phyloP scores from a whole-genome alignment of 2,888 invertebrate genomes.

The Cremastobaeus sp. region DNA sequence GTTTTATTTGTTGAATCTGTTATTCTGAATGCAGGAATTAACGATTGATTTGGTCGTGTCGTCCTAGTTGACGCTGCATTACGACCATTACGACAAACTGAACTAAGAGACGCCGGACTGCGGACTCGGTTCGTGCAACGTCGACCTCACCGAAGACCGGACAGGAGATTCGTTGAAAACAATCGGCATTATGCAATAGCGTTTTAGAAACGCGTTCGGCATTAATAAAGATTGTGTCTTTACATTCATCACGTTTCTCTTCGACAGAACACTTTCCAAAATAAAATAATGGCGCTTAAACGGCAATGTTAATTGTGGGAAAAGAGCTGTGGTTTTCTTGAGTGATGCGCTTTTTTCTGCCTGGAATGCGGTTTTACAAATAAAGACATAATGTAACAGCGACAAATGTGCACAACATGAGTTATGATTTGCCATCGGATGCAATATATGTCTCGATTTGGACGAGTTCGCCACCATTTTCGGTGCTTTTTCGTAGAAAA shows the following conservation, averaged over 20 bases:
- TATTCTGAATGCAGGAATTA: too few species aligned
- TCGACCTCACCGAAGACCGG: slow-evolving; percentile 58
- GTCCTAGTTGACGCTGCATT: slow-evolving; percentile 66
- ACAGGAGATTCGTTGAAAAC: slow-evolving; percentile 71
- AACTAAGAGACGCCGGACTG: slow-evolving; percentile 72
- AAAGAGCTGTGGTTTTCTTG: slow-evolving; percentile 19
- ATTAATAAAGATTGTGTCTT: slow-evolving; percentile 57
- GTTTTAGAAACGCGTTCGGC: slow-evolving; percentile 65
- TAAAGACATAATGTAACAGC: slow-evolving; percentile 60
- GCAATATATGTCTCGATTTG: slow-evolving; percentile 43
- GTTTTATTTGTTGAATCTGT: too few species aligned
- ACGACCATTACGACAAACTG: too few species aligned
- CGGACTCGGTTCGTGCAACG: slow-evolving; percentile 58
- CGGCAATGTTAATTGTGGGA: slow-evolving; percentile 54
- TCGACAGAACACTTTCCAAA: slow-evolving; percentile 52
- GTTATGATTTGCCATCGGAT: slow-evolving; percentile 60
- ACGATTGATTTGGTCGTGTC: slow-evolving; percentile 68
- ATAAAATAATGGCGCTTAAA: slow-evolving; percentile 26
- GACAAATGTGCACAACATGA: slow-evolving; percentile 35
- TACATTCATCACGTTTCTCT: slow-evolving; percentile 52
- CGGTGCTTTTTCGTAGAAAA: slow-evolving; percentile 53
- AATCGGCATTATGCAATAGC: slow-evolving; percentile 70
- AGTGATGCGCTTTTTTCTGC: slow-evolving; percentile 36
- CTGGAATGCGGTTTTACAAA: slow-evolving; percentile 57
- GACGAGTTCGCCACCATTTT: slow-evolving; percentile 52